Evolutionary conservation across 2,113 vertebrate species (phyloP).

Genomic region (Pseudorhombus dupliciocellatus): DNA sequence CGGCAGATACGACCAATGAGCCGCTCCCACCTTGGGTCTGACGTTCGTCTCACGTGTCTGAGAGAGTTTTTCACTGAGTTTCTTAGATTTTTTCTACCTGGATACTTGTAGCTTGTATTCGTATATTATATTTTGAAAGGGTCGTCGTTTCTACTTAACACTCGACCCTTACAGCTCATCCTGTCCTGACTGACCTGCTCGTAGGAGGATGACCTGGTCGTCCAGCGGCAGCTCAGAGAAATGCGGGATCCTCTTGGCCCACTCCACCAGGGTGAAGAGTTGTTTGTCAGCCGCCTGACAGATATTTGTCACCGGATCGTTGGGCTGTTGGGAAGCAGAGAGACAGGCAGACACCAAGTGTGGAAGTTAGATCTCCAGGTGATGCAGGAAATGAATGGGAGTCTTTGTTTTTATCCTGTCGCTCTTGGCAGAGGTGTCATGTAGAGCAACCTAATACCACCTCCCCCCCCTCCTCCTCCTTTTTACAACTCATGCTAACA

Average conservation of each 20-base stretch:
- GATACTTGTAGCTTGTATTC: neutral
- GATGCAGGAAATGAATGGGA: neutral
- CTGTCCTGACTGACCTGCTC: conserved; percentile 83
- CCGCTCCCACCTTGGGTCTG: conserved; percentile 25
- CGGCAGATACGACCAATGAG: conserved; percentile 27
- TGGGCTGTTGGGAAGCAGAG: conserved; percentile 80
- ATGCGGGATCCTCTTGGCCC: conserved; percentile 94
- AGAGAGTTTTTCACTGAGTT: conserved; percentile 2
- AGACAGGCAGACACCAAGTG: conserved; percentile 19
- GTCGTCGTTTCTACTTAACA: no score
- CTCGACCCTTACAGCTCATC: no score
- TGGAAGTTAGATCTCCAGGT: neutral
- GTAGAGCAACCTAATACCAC: no score
- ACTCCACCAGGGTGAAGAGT: conserved; percentile 93
- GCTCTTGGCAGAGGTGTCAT: no score
- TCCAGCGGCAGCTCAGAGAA: conserved; percentile 92
- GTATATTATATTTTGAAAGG: no score
- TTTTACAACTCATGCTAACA: conserved; percentile 19
- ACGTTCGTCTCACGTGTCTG: conserved; percentile 18
- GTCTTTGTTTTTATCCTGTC: no score
- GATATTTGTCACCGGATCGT: conserved; percentile 95
- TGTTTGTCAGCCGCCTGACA: conserved; percentile 95
- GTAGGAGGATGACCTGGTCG: conserved; percentile 92
- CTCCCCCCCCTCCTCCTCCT: no score
- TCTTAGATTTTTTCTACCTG: neutral